Percentiles rank a stretch among this genome's conserved stretches.
phyloP scores from a whole-genome alignment of 2,113 vertebrate genomes.

The Microtus pennsylvanicus region DNA sequence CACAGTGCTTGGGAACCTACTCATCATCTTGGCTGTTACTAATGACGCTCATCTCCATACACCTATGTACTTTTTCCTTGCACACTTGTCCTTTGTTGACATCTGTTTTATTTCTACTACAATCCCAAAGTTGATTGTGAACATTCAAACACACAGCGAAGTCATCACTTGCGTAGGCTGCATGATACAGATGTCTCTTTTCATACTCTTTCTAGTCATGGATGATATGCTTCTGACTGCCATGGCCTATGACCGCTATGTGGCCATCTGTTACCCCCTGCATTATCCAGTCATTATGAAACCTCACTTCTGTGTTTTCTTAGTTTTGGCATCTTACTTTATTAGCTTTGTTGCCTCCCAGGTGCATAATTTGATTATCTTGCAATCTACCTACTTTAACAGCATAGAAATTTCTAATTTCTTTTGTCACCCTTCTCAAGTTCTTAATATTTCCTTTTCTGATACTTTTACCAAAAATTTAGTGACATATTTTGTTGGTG shows the following conservation, averaged over 20 bases:
- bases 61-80: not conserved
- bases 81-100: not conserved
- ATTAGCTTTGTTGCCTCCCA: not conserved
- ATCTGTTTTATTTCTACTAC: not conserved
- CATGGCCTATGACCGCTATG: not conserved
- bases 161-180: not conserved
- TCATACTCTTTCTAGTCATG: not conserved
- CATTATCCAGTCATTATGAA: not conserved
- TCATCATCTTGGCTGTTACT: not conserved
- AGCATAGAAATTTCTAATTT: not conserved
- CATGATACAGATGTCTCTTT: not conserved
- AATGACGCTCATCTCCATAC: not conserved
- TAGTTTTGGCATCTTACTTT: not conserved
- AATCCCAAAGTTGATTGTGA: not conserved
- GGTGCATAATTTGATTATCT: not conserved
- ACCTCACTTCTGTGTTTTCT: not conserved
- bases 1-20: not conserved
- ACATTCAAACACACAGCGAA: not conserved
- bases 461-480: not conserved
- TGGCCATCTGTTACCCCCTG: not conserved
- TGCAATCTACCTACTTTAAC: not conserved
- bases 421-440: not conserved
- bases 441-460: not conserved
- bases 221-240: not conserved
- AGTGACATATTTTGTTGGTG: not conserved